phyloP scores from a whole-genome alignment of 2,888 invertebrate genomes.

The Emmelina monodactyla region DNA sequence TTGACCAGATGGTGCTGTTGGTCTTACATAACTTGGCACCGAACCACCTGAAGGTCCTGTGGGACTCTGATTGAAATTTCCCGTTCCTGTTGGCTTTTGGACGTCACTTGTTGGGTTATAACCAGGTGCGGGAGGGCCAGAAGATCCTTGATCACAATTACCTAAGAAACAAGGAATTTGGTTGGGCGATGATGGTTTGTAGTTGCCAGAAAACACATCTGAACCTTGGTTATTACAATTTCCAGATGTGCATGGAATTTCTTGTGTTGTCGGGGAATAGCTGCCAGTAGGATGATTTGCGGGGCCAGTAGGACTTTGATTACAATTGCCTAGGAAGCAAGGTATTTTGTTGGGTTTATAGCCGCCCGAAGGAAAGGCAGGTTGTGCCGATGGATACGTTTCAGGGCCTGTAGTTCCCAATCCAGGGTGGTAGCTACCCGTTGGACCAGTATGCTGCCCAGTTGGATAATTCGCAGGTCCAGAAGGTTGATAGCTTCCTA shows the following conservation, averaged over 20 bases:
- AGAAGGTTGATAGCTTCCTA: too few relatives aligned
- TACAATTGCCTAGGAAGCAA: conserved; percentile 10
- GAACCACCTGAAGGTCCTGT: background rate
- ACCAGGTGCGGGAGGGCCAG: too few relatives aligned
- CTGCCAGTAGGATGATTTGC: conserved; percentile 10
- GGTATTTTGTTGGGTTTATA: conserved; percentile 15
- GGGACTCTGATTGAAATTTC: background rate
- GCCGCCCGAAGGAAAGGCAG: conserved; percentile 16
- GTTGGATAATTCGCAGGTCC: too few relatives aligned
- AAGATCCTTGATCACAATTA: background rate
- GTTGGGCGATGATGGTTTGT: background rate
- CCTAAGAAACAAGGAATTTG: background rate
- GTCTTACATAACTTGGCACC: too few relatives aligned
- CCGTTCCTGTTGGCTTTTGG: background rate
- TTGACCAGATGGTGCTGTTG: background rate
- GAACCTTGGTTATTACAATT: background rate
- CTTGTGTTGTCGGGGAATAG: too few relatives aligned
- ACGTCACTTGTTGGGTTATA: too few relatives aligned
- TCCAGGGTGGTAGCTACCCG: too few relatives aligned
- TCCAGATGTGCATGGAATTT: conserved; percentile 5
- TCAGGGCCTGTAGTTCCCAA: too few relatives aligned
- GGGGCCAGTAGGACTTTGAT: conserved; percentile 15
- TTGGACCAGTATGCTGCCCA: too few relatives aligned
- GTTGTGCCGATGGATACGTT: too few relatives aligned
- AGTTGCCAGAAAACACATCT: background rate